Conservation (phyloP, 2,888 invertebrate species). For the Silvanus unidentatus region DNA sequence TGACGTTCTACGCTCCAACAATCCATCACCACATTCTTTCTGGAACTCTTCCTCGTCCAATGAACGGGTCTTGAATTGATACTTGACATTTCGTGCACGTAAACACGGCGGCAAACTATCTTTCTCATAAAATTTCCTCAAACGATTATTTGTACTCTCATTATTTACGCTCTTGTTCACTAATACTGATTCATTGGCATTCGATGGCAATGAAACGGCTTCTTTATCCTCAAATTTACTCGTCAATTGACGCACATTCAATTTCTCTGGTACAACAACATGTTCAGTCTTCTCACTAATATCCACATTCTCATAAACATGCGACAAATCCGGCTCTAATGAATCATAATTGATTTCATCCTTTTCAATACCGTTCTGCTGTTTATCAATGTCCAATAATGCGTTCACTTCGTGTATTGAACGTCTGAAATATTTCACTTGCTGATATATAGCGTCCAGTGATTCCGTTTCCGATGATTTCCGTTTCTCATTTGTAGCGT, state of each 20-base stretch:
- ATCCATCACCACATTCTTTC: slow-evolving; percentile 54
- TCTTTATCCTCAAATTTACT: slow-evolving; percentile 34
- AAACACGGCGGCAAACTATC: slow-evolving; percentile 54
- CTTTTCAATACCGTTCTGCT: slow-evolving; percentile 7
- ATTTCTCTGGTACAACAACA: slow-evolving; percentile 23
- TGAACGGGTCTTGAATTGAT: slow-evolving; percentile 60
- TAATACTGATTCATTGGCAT: slow-evolving; percentile 1
- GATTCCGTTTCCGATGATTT: slow-evolving; percentile 40
- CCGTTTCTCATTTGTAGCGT: slow-evolving; percentile 35
- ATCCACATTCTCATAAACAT: slow-evolving; percentile 20
- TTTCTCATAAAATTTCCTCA: slow-evolving; percentile 36
- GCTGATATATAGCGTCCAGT: slow-evolving; percentile 59
- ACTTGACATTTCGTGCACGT: slow-evolving; percentile 57
- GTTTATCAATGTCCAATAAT: slow-evolving; percentile 41
- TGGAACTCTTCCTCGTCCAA: slow-evolving; percentile 69
- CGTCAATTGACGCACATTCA: slow-evolving; percentile 32
- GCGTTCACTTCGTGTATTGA: slow-evolving; percentile 72
- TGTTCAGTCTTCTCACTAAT: slow-evolving; percentile 22
- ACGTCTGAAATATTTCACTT: slow-evolving; percentile 66
- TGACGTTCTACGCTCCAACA: slow-evolving; percentile 51
- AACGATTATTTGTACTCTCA: slow-evolving; percentile 20
- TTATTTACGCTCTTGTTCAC: slow-evolving; percentile 14
- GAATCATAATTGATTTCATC: slow-evolving; percentile 33
- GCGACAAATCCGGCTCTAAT: slow-evolving; percentile 30
- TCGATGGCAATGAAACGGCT: background rate